phyloP scores from a whole-genome alignment of 2,888 invertebrate genomes.

The Taenaris catops region DNA sequence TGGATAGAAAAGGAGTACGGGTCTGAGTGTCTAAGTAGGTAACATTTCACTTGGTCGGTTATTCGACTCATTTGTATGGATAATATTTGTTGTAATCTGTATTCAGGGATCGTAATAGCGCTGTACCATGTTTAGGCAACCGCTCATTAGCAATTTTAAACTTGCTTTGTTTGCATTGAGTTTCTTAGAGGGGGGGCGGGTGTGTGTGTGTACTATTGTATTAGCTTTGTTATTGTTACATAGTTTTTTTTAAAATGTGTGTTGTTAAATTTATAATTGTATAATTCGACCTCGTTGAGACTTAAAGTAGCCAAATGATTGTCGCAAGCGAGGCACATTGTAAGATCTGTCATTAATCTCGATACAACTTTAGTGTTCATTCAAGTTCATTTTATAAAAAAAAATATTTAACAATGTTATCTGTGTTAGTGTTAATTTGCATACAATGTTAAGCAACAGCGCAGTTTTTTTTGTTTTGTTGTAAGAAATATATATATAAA shows the following conservation, averaged over 20 bases:
- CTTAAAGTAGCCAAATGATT: slow-evolving; percentile 1
- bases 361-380: neutral
- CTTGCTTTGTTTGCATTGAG: slow-evolving; percentile 50
- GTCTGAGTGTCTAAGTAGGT: slow-evolving; percentile 2
- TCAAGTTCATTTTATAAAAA: too few relatives aligned
- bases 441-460: too few relatives aligned
- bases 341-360: slow-evolving; percentile 2
- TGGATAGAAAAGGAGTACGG: neutral
- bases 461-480: too few relatives aligned
- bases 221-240: slow-evolving; percentile 19
- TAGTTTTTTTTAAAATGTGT: slow-evolving; percentile 13
- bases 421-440: too few relatives aligned
- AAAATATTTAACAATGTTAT: slow-evolving; percentile 7
- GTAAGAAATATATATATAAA: too few relatives aligned
- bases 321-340: slow-evolving; percentile 2
- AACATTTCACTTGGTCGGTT: slow-evolving; percentile 25
- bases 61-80: slow-evolving; percentile 30
- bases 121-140: slow-evolving; percentile 59
- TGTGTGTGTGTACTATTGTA: slow-evolving; percentile 26
- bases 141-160: slow-evolving; percentile 67
- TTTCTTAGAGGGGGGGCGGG: slow-evolving; percentile 23
- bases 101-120: slow-evolving; percentile 46
- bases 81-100: slow-evolving; percentile 45
- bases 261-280: slow-evolving; percentile 7
- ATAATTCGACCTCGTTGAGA: slow-evolving; percentile 5